Evolutionary conservation across 2,113 vertebrate genomes (phyloP), one percentile per base, ranked within the genome.

Genomic region (Pipra filicauda): DNA sequence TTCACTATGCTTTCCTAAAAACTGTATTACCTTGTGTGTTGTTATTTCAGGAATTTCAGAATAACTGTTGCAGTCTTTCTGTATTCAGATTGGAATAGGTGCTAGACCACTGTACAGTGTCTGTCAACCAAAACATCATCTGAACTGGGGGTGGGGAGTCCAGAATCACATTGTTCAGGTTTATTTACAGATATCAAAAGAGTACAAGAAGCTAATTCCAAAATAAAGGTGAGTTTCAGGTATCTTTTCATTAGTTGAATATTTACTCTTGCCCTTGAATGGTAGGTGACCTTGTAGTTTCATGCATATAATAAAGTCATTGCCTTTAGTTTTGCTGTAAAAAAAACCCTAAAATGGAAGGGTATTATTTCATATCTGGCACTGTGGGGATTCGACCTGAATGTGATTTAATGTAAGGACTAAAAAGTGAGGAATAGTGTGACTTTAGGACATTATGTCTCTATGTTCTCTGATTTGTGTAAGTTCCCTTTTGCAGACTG

Each of bases 391-490:
- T 74, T 88, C 9, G 70, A n/a, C 33, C 13, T 54, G 39, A 48
- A 52, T 66, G n/a, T 9, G 11, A 14, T 72, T 71, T 76, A 81
- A 19, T 58, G 8, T 49, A 33, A 72, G 30, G 39, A 44, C 24
- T 57, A 15, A 35, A 30, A 67, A 54, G 22, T 54, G 27, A 58
- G 48, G 21, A 85, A 10, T 39, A 13, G 11, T 57, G 5, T 84
- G 52, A 15, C 37, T 51, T 41, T 52, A 64, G 78, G 65, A 75
- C 31, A 12, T 66, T 43, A 19, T 39, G 7, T 9, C 22, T 72
- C 13, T 4, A 0, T 73, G 41, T 54, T 69, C 23, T 54, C 39
- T 0, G 1, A 18, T 33, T 9, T 26, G 8, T 79, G 39, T 21
- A 48, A 62, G 28, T 39, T 70, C 8, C 7, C 41, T 71, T 61